Percentiles rank a stretch among this genome's conserved stretches.
These are phyloP conservation scores for Scrobipalpa atriplicella DNA, from an alignment of 2,888 invertebrate genomes.

Conservation along the genomic window DNA sequence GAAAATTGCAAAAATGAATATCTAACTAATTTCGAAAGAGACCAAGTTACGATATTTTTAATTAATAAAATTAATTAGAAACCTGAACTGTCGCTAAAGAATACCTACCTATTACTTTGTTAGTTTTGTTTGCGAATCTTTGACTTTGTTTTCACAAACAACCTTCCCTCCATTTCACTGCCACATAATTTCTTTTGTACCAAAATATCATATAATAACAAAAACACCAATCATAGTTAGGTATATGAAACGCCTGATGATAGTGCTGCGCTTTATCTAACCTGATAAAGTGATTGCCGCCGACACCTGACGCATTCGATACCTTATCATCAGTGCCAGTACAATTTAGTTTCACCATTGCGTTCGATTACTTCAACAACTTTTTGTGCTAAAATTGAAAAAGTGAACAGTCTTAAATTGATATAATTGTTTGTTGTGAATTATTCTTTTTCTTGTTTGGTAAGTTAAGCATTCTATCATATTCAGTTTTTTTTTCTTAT, in stretches of 20 bases:
- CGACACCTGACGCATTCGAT: conserved; percentile 56
- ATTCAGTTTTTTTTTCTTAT: background rate
- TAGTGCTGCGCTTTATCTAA: conserved; percentile 39
- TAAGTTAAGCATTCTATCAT: background rate
- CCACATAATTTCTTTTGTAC: background rate
- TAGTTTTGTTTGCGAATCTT: background rate
- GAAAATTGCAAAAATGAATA: too few species aligned
- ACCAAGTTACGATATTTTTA: too few species aligned
- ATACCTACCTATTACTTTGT: too few species aligned
- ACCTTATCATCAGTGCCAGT: conserved; percentile 45
- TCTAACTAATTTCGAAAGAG: too few species aligned
- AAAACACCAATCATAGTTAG: conserved; percentile 23
- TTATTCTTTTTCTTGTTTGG: background rate
- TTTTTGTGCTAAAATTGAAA: conserved; percentile 21
- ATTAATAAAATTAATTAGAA: too few species aligned
- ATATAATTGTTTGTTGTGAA: background rate
- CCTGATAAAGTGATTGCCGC: conserved; percentile 56
- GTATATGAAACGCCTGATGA: conserved; percentile 20
- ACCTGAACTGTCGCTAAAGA: too few species aligned
- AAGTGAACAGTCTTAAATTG: background rate
- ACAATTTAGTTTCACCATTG: conserved; percentile 40
- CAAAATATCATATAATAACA: conserved; percentile 5
- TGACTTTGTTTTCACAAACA: background rate
- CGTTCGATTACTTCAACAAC: conserved; percentile 43
- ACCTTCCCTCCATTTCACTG: background rate